These are phyloP conservation scores for Amphipyra tragopoginis DNA, from an alignment of 2,888 invertebrate genomes.

Conservation along the genomic window DNA sequence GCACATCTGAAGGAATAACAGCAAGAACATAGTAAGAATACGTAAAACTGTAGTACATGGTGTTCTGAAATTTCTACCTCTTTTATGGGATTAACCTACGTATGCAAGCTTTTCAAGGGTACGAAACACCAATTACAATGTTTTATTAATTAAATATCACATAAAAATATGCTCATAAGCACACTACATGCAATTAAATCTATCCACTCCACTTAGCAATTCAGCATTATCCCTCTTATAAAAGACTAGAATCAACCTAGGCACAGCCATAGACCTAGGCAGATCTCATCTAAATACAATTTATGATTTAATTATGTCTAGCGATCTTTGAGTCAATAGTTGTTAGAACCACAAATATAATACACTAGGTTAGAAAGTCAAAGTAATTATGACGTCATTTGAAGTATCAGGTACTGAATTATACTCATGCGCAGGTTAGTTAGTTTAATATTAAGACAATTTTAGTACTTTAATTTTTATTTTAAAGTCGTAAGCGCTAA, in stretches of 20 bases:
- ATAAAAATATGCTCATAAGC: background rate
- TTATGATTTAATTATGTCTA: constrained; percentile 25
- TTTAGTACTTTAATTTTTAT: too few species aligned
- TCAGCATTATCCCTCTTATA: constrained; percentile 16
- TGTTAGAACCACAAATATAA: too few species aligned
- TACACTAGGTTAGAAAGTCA: too few species aligned
- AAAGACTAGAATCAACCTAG: constrained; percentile 58
- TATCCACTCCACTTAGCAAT: constrained; percentile 42
- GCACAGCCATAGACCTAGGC: constrained; percentile 54
- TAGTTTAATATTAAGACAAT: background rate
- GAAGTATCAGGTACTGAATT: constrained; percentile 19
- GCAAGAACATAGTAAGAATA: too few species aligned
- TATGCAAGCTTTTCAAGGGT: too few species aligned
- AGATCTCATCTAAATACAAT: constrained; percentile 51
- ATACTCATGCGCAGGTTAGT: constrained; percentile 1
- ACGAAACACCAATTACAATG: too few species aligned
- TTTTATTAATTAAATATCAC: background rate
- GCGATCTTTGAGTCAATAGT: constrained; percentile 41
- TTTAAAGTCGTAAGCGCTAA: too few species aligned
- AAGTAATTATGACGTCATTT: constrained; percentile 11
- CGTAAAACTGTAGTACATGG: too few species aligned
- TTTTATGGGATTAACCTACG: too few species aligned
- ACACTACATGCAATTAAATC: constrained; percentile 11
- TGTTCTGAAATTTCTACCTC: too few species aligned
- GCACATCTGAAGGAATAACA: too few species aligned